Evolutionary conservation across 2,797 vertebrate species (phyloP), one percentile per base, ranked within the genome.

Genomic region (Rhabdophis nuchalis): DNA sequence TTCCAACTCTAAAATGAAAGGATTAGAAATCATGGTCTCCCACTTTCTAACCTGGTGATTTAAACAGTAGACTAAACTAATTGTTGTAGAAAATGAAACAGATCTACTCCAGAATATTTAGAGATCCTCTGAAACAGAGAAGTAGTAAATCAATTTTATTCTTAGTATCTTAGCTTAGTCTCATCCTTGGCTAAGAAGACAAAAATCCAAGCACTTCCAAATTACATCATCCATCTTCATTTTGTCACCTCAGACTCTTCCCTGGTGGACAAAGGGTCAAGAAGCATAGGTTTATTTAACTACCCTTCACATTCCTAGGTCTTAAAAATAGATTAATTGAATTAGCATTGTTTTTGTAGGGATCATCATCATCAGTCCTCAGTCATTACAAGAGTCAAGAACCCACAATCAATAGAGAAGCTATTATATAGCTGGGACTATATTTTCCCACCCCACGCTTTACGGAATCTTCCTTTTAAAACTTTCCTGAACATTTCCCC

Each of bases 401-500:
- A 4, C 68, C 68, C 7, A 18, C 68, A 72, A 9, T 72, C 41
- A 25, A 25, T 13, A 82, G 20, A 46, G n/a, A n/a, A n/a, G n/a
- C n/a, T n/a, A n/a, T n/a, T n/a, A n/a, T n/a, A 82, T 36, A 46
- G 4, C 41, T 82, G 23, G 77, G 10, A 4, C 41, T 82, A 10
- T 25, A 10, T 25, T 46, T 46, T 46, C 23, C 23, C 20, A 82
- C 10, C 41, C 20, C 23, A 46, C 12, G 72, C 36, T 82, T 82
- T 82, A 25, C 41, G 10, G 1, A 82, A 46, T 46, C 72, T 46
- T 46, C 72, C 20, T 82, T 36, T 46, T 82, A 82, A 82, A 88
- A 91, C 89, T 10, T 61, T 93, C 77, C 92, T 12, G 0, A 56
- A 10, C 20, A 93, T 95, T 94, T 90, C 36, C 90, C 93, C 77